These are phyloP conservation scores for Amaurobius ferox DNA, from an alignment of 2,888 invertebrate species.

Conservation along the genomic window DNA sequence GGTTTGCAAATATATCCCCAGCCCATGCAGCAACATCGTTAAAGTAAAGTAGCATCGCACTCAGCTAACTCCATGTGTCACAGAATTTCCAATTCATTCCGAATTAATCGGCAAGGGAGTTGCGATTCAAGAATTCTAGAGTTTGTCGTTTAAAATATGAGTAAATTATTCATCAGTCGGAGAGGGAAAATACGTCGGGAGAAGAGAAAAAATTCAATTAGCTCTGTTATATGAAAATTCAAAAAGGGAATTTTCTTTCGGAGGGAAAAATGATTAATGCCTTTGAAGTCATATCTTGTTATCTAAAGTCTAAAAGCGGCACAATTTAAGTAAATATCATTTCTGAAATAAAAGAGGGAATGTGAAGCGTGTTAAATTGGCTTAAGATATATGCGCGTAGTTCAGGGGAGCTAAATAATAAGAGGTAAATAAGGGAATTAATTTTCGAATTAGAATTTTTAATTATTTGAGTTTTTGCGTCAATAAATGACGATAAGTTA, in stretches of 20 bases:
- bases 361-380: too few relatives aligned
- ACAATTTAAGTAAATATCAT: too few relatives aligned
- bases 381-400: too few relatives aligned
- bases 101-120: background rate
- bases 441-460: too few relatives aligned
- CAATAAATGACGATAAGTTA: too few relatives aligned
- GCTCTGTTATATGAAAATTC: background rate
- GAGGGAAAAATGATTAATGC: constrained; percentile 11
- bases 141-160: constrained; percentile 6
- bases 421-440: too few relatives aligned
- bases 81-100: background rate
- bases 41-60: background rate
- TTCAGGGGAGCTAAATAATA: too few relatives aligned
- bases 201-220: background rate
- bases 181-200: background rate
- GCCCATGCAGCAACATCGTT: too few relatives aligned
- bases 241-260: background rate
- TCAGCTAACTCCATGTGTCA: background rate
- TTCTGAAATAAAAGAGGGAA: too few relatives aligned
- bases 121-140: background rate
- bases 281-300: constrained; percentile 1
- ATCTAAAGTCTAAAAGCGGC: background rate
- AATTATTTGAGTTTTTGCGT: too few relatives aligned
- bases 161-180: background rate
- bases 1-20: too few relatives aligned